Evolutionary conservation across 1,140 invertebrate species (phyloP), one percentile per base, ranked within the genome.

Genomic region (Triops cancriformis): DNA sequence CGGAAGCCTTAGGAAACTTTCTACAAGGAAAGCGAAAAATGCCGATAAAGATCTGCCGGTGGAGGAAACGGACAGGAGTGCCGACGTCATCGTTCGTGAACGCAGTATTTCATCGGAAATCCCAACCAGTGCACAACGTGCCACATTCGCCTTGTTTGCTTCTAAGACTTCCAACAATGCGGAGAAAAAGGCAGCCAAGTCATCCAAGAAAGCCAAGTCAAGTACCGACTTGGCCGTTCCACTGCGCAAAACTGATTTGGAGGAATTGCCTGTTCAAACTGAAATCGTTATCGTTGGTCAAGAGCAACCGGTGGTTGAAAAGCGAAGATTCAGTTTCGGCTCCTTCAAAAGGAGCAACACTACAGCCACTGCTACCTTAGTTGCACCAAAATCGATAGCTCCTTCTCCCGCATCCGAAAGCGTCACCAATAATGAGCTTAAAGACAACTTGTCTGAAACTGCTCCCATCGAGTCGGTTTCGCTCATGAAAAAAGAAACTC

Each of bases 221-320:
- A 10, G 51, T 9, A 64, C 51, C 18, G 18, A 64, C 6, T 64
- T 64, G 51, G 51, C 14, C 6, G 23, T 18, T 64, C 2, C 51
- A 6, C n/a, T 37, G 31, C 31, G 18, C 51, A 23, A 64, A 64
- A 64, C 51, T 23, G 23, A 5, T n/a, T 12, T 1, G 5, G 51
- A 64, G n/a, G 51, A 64, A 64, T 64, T 64, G 51, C 18, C 51
- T 14, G 18, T 6, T 0, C 4, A 64, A 6, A 1, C 51, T 0
- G 51, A 64, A 64, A 64, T 64, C 51, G 51, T 18, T 23, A 64
- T 64, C n/a, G 51, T 64, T 64, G 51, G 51, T 18, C 51, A 6
- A 64, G n/a, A 64, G 51, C 51, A 64, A 64, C 51, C 51, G 51
- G 51, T 64, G 51, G 51, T 64, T 64, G 51, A 64, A 64, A 64